phyloP scores from a whole-genome alignment of 2,797 vertebrate genomes.

The Discoglossus pictus region DNA sequence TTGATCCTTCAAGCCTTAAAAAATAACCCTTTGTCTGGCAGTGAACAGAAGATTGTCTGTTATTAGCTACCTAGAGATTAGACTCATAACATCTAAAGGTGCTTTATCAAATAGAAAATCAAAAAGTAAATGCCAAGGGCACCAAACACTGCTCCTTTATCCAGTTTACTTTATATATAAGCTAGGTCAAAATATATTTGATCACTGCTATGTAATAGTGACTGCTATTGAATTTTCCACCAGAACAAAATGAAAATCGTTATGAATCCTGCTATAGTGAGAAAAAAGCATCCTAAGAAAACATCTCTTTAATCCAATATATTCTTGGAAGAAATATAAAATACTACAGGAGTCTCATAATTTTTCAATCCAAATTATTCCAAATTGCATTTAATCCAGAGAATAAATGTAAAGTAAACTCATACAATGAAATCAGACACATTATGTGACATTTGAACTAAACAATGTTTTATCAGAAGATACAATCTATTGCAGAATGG shows the following conservation, averaged over 20 bases:
- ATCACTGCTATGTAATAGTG: neutral
- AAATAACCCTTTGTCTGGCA: neutral
- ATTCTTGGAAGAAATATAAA: too few species aligned
- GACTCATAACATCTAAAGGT: neutral
- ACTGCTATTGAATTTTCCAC: neutral
- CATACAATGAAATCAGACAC: too few species aligned
- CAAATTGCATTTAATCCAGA: too few species aligned
- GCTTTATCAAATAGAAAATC: slow-evolving; percentile 10
- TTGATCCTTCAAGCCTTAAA: neutral
- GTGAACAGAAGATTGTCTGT: neutral
- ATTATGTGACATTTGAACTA: too few species aligned
- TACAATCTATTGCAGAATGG: too few species aligned
- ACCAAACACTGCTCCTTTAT: neutral
- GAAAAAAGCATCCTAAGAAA: too few species aligned
- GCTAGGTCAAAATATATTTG: neutral
- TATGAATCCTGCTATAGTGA: neutral
- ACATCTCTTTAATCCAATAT: too few species aligned
- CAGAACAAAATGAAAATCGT: neutral
- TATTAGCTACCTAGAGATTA: neutral
- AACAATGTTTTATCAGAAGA: too few species aligned
- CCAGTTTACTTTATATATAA: neutral
- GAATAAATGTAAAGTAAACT: too few species aligned
- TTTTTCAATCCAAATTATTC: too few species aligned
- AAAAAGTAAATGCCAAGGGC: slow-evolving; percentile 19
- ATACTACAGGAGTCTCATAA: too few species aligned